Evolutionary conservation across 2,888 invertebrate genomes (phyloP).

Genomic region (Meteorus colon): DNA sequence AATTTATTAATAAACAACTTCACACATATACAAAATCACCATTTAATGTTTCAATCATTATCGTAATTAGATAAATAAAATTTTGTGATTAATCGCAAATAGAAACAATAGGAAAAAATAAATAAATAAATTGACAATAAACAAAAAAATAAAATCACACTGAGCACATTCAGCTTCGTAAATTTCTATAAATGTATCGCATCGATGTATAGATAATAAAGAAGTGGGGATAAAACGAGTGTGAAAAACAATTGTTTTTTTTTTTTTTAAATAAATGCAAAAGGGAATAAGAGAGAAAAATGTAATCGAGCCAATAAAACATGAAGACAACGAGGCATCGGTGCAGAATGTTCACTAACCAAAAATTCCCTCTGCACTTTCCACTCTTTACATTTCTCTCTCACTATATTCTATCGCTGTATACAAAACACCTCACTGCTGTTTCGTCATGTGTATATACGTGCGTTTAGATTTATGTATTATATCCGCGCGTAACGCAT

Average conservation of each 20-base stretch:
- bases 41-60: too few relatives aligned
- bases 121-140: neutral
- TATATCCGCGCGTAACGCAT: conserved; percentile 31
- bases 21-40: too few relatives aligned
- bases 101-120: neutral
- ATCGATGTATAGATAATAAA: neutral
- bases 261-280: neutral
- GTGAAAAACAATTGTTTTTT: neutral
- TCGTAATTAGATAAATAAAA: too few relatives aligned
- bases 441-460: neutral
- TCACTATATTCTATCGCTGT: neutral
- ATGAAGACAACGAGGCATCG: conserved; percentile 33
- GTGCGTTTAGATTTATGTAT: conserved; percentile 27
- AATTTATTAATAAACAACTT: too few relatives aligned
- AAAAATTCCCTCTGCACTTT: neutral
- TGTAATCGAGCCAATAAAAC: conserved; percentile 42
- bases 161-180: neutral
- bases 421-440: neutral
- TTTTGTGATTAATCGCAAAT: too few relatives aligned
- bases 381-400: conserved; percentile 9
- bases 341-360: conserved; percentile 25
- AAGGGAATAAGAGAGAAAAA: conserved; percentile 34
- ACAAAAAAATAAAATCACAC: neutral
- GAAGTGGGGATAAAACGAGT: too few relatives aligned
- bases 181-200: too few relatives aligned